These are phyloP conservation scores for Tigriopus californicus DNA, from an alignment of 2,888 invertebrate species.

Conservation along the genomic window DNA sequence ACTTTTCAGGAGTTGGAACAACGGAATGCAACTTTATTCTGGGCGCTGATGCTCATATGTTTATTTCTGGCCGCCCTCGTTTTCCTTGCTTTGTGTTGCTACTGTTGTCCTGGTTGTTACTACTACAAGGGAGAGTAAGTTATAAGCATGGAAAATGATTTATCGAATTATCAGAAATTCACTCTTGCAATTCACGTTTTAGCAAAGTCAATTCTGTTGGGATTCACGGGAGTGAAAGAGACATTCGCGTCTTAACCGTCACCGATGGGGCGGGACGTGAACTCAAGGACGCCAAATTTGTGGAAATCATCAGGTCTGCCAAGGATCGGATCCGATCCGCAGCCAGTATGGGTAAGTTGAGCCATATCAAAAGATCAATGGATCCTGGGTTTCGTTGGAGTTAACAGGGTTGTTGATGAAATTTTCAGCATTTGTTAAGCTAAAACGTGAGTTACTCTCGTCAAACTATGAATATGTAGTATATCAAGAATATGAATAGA, in stretches of 20 bases:
- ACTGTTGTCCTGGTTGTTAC: not conserved
- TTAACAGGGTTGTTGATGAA: too few species aligned
- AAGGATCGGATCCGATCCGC: not conserved
- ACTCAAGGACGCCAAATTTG: not conserved
- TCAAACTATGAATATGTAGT: too few species aligned
- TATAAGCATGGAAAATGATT: not conserved
- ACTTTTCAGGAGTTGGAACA: not conserved
- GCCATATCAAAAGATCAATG: too few species aligned
- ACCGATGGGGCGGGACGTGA: not conserved
- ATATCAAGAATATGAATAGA: too few species aligned
- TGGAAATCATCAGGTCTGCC: not conserved
- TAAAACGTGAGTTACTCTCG: too few species aligned
- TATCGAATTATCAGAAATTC: not conserved
- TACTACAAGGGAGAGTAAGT: not conserved
- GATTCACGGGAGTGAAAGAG: not conserved
- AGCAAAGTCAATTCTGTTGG: not conserved
- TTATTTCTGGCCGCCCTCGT: not conserved
- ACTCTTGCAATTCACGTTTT: not conserved
- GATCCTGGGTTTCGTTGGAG: too few species aligned
- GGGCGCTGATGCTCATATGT: not conserved
- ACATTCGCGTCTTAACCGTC: not conserved
- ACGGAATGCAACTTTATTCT: not conserved
- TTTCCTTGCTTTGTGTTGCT: not conserved
- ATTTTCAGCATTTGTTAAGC: too few species aligned
- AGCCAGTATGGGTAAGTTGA: not conserved